These are phyloP conservation scores for Caenorhabditis panamensis DNA, from an alignment of 2,888 invertebrate genomes.

Conservation along the genomic window DNA sequence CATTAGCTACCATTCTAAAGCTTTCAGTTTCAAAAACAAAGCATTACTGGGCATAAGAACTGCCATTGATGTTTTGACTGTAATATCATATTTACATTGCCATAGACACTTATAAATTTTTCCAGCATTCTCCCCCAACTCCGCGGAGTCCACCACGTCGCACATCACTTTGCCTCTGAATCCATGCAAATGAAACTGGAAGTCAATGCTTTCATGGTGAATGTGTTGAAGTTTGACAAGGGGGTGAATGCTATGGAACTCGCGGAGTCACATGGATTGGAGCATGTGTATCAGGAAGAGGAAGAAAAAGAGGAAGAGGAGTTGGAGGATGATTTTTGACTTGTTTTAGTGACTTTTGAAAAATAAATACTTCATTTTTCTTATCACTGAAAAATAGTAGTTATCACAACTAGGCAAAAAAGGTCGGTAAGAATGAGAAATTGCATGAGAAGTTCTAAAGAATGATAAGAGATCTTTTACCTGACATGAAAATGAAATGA, in stretches of 20 bases:
- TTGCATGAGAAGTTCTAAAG: conserved; percentile 30
- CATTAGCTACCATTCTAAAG: too few relatives aligned
- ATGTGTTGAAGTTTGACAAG: conserved; percentile 20
- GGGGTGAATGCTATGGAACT: not conserved
- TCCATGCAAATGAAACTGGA: conserved; percentile 47
- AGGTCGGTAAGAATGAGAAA: too few relatives aligned
- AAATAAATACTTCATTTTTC: not conserved
- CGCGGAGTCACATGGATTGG: conserved; percentile 21
- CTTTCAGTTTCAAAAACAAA: too few relatives aligned
- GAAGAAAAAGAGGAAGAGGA: conserved; percentile 19
- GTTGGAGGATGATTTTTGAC: not conserved
- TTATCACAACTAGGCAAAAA: conserved; percentile 21
- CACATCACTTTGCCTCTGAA: conserved; percentile 54
- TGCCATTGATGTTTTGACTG: too few relatives aligned
- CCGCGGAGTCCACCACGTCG: conserved; percentile 46
- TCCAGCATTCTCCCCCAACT: conserved; percentile 51
- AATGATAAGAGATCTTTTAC: conserved; percentile 40
- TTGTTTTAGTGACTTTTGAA: not conserved
- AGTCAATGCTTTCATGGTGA: conserved; percentile 49
- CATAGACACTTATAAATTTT: too few relatives aligned
- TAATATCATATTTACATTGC: too few relatives aligned
- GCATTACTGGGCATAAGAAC: too few relatives aligned
- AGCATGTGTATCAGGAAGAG: conserved; percentile 5
- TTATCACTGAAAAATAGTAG: not conserved
- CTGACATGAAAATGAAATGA: conserved; percentile 3